phyloP scores from a whole-genome alignment of 1,140 invertebrate species.

The Steinernema feltiae region DNA sequence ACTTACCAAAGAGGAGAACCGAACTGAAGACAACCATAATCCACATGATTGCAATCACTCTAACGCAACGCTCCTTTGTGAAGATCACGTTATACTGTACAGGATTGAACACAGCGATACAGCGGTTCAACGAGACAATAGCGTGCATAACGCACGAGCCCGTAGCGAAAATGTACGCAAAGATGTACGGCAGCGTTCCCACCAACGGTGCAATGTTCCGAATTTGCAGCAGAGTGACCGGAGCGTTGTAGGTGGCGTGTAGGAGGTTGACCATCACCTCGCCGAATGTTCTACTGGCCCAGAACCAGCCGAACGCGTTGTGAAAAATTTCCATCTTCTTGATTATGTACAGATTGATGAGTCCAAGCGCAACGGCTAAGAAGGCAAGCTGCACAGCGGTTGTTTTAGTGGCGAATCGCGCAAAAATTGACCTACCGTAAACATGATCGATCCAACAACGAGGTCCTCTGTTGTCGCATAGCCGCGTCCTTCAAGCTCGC shows the following conservation, averaged over 20 bases:
- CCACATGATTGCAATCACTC: neutral
- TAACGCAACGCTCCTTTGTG: neutral
- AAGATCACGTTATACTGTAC: neutral
- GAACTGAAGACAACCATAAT: neutral
- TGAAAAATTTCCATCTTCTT: neutral
- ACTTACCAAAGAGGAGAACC: neutral
- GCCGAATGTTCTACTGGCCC: neutral
- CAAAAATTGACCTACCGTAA: neutral
- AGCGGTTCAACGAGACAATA: neutral
- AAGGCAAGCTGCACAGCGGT: neutral
- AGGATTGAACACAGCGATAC: neutral
- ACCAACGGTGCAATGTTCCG: neutral
- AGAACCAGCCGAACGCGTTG: constrained; percentile 4
- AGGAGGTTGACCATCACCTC: neutral
- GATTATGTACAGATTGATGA: neutral
- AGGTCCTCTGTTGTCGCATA: neutral
- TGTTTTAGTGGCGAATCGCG: neutral
- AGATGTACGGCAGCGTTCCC: neutral
- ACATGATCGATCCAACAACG: neutral
- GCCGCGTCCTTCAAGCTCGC: neutral
- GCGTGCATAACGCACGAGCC: neutral
- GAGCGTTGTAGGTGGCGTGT: neutral
- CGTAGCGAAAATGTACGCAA: neutral
- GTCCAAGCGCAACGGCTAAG: neutral
- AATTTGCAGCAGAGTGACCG: neutral